A percentile compares a stretch with the other conserved stretches of the same genome.
These are phyloP conservation scores for Cylindroiulus punctatus DNA, from an alignment of 2,888 invertebrate species.

Conservation along the genomic window DNA sequence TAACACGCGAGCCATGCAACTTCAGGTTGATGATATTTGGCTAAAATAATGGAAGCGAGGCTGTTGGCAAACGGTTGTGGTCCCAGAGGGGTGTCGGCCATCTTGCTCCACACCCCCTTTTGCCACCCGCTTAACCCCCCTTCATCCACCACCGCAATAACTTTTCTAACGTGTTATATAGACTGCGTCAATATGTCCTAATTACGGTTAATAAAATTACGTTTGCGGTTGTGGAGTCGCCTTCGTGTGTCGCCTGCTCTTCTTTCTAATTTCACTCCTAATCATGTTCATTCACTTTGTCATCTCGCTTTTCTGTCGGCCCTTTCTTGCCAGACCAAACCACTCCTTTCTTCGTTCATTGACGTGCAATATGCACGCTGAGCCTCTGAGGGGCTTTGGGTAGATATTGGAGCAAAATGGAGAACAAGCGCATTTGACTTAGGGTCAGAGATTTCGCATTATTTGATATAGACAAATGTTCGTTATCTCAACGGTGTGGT, in stretches of 20 bases:
- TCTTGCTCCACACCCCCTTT: neutral
- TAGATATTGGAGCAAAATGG: neutral
- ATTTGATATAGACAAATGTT: too few species aligned
- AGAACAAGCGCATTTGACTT: neutral
- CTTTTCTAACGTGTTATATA: conserved; percentile 47
- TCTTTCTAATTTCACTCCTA: conserved; percentile 43
- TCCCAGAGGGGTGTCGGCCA: conserved; percentile 24
- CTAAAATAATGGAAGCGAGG: neutral
- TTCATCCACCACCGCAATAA: conserved; percentile 13
- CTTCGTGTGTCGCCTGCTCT: conserved; percentile 30
- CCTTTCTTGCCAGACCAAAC: neutral
- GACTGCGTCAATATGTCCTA: conserved; percentile 49
- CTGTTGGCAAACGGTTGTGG: neutral
- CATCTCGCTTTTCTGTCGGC: conserved; percentile 18
- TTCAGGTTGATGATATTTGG: neutral
- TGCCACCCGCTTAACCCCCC: neutral
- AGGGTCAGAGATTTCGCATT: neutral
- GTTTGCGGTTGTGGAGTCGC: conserved; percentile 47
- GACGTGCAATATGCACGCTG: neutral
- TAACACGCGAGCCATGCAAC: neutral
- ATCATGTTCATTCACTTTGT: conserved; percentile 47
- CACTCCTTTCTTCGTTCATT: neutral
- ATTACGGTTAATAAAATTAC: conserved; percentile 51
- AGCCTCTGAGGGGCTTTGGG: neutral
- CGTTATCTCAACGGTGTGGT: too few species aligned